Conservation (phyloP, 2,888 invertebrate genomes). For the Drosophila kuntzei region DNA sequence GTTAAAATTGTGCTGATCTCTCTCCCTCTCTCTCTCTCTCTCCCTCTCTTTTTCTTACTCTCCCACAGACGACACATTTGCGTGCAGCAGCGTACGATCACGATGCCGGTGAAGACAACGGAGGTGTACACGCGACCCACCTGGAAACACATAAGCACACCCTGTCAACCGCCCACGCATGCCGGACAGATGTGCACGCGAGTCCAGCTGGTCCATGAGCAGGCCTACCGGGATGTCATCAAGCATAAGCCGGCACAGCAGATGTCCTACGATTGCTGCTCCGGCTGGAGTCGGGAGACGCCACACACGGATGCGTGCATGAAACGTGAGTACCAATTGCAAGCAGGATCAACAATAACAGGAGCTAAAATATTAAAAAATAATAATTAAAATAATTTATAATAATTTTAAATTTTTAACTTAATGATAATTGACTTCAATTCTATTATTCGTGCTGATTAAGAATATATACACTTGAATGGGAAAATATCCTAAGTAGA, state of each 20-base stretch:
- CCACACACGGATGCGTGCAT: slow-evolving; percentile 87
- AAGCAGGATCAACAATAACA: too few relatives aligned
- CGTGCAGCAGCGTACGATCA: slow-evolving; percentile 86
- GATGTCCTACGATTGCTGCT: slow-evolving; percentile 87
- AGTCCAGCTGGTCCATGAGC: slow-evolving; percentile 87
- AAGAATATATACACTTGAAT: too few relatives aligned
- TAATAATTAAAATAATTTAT: too few relatives aligned
- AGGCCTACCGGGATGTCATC: slow-evolving; percentile 86
- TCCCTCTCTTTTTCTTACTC: slow-evolving; percentile 8
- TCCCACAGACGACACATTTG: slow-evolving; percentile 86
- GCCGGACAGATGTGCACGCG: slow-evolving; percentile 87
- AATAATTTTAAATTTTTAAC: too few relatives aligned
- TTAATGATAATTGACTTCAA: too few relatives aligned
- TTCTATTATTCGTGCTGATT: too few relatives aligned
- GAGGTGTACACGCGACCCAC: slow-evolving; percentile 87
- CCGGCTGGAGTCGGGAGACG: slow-evolving; percentile 88
- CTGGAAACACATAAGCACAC: slow-evolving; percentile 86
- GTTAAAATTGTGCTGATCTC: slow-evolving; percentile 31
- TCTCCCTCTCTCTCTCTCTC: slow-evolving; percentile 9
- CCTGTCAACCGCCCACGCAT: slow-evolving; percentile 85
- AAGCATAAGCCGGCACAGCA: slow-evolving; percentile 86
- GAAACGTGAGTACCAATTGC: slow-evolving; percentile 86
- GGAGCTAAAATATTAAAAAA: too few relatives aligned
- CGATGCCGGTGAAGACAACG: slow-evolving; percentile 86
- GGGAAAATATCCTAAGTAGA: too few relatives aligned